Evolutionary conservation across 2,888 invertebrate genomes (phyloP).

Genomic region (Meandrusa payeni): DNA sequence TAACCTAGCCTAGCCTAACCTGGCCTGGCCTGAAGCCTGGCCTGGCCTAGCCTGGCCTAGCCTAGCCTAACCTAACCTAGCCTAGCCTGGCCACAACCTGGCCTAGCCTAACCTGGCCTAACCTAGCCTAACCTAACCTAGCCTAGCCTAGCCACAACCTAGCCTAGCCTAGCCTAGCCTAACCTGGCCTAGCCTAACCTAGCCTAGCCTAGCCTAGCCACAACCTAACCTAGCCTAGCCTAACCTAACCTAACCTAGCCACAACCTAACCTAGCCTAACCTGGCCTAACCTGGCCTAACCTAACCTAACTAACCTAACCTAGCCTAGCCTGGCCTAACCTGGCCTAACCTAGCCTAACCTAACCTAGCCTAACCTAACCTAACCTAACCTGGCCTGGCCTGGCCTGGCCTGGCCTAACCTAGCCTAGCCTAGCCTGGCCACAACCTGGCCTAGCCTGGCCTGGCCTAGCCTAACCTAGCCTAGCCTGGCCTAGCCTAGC

Average conservation of each 20-base stretch:
- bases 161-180: no score
- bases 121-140: neutral
- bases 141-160: no score
- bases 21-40: no score
- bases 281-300: neutral
- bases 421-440: neutral
- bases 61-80: neutral
- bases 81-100: neutral
- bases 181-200: no score
- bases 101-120: slow-evolving; percentile 1
- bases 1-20: neutral
- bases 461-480: neutral
- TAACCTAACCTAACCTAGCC: no score
- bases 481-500: neutral
- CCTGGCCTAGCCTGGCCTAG: neutral
- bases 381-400: neutral
- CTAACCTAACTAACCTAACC: neutral
- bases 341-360: neutral
- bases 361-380: neutral
- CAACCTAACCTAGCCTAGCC: no score
- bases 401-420: neutral
- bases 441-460: neutral
- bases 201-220: neutral
- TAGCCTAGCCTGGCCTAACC: neutral
- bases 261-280: no score